Evolutionary conservation across 2,888 invertebrate genomes (phyloP), one percentile per base, ranked within the genome.

Genomic region (Lasioglossum pauxillum): DNA sequence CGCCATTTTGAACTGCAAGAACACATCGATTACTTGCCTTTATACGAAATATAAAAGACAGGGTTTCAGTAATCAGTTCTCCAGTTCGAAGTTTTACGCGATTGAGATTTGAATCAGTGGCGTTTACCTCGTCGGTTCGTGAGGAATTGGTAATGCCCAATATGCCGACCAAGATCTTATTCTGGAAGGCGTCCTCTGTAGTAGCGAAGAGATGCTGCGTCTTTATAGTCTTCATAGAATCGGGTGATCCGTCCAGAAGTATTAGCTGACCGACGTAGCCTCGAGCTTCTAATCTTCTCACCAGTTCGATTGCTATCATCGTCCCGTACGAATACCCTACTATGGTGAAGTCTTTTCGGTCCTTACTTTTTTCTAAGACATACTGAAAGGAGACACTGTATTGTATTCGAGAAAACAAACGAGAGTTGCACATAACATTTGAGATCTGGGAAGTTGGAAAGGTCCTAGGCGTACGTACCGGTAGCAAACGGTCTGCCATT

Each of bases 301-400:
- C 97, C 84, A 99, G 95, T 94, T 98, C 98, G 81, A 99, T 95
- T 0, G 97, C 97, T 35, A 98, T 96, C 38, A 97, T 95, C 0
- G 97, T 96, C 72, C 99, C 99, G 93, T 97, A 99, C 23, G 99
- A 99, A 96, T 99, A 99, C 2, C 98, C 99, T 23, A 98, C 96
- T 1, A 99, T 94, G 83, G 96, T 96, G 95, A 98, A 99, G 0
- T 92, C 88, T 73, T 90, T 87, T 16, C 92, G 91, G 53, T 74
- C 82, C 78, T 93, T 90, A 35, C 80, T 93, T 19, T 96, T 95
- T 67, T 96, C 95, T 80, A 96, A 95, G 16, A 97, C 96, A 90
- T 96, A 95, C 97, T 98, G 92, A 38, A 89, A 74, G 35, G n/a
- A 14, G 23, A 35, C n/a, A 7, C 23, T 27, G 31, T 27, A 27